Conservation (phyloP, 1,140 invertebrate species). For the Panulirus ornatus region DNA sequence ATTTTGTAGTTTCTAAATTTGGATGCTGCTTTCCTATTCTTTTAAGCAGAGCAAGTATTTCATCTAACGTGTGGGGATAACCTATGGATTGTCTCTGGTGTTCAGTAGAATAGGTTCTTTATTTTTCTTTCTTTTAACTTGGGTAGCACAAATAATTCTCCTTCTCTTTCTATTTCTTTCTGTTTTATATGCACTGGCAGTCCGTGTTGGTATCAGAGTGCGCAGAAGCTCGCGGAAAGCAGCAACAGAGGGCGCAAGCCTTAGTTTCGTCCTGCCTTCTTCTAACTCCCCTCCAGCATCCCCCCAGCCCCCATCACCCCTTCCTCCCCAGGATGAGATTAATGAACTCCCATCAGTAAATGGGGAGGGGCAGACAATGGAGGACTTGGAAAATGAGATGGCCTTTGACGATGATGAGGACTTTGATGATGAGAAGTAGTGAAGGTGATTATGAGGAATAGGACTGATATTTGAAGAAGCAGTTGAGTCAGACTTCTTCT, state of each 20-base stretch:
- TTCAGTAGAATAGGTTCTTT: conserved; percentile 67
- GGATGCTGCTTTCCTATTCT: conserved; percentile 66
- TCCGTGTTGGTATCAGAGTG: conserved; percentile 62
- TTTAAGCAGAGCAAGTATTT: conserved; percentile 48
- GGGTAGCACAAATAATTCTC: conserved; percentile 53
- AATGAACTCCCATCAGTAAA: conserved; percentile 22
- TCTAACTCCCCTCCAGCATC: conserved; percentile 54
- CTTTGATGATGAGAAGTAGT: conserved; percentile 39
- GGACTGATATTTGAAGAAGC: conserved; percentile 20
- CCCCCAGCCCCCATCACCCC: conserved; percentile 51
- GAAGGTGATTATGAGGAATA: conserved; percentile 58
- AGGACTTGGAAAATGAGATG: conserved; percentile 33
- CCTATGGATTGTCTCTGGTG: conserved; percentile 59
- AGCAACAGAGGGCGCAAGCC: conserved; percentile 58
- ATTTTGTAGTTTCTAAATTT: conserved; percentile 70
- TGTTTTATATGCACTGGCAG: conserved; percentile 60
- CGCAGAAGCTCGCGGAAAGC: conserved; percentile 55
- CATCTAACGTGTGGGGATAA: conserved; percentile 59
- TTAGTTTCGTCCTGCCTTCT: conserved; percentile 67
- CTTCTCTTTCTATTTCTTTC: conserved; percentile 35
- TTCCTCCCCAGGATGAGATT: conserved; percentile 32
- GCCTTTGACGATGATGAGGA: conserved; percentile 41
- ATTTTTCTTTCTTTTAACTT: conserved; percentile 41
- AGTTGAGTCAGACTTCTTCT: conserved; percentile 32
- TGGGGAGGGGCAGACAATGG: conserved; percentile 26